Evolutionary conservation across 2,888 invertebrate species (phyloP), one percentile per base, ranked within the genome.

Genomic region (Agriotes lineatus): DNA sequence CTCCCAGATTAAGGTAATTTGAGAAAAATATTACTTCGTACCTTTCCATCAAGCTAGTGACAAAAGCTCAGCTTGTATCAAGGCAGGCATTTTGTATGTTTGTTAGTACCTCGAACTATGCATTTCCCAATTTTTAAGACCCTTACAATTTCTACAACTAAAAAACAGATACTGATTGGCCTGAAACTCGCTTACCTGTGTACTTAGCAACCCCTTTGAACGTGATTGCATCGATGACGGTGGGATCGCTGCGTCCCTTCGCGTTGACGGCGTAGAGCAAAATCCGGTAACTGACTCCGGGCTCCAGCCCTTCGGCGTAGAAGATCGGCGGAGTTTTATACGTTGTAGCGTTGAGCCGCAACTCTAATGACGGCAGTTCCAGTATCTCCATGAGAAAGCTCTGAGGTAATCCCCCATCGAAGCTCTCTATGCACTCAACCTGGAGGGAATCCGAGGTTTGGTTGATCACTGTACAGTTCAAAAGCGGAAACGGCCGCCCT

Each of bases 381-480:
- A 93, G 86, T 59, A 94, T 85, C 82, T 94, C 93, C 89, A 94
- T 90, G 71, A 94, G 88, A 85, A 96, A 96, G 78, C 90, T 91
- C 84, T 96, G 96, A 2, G 95, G 95, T 50, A 96, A 87, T 7
- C 95, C 95, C 48, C 95, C 95, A 79, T 95, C 94, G 84, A 95
- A 95, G 78, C 94, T 93, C 84, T 95, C 95, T 61, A 92, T 88
- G 83, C 96, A 96, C 75, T 95, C 94, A 54, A 96, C 93, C 82
- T 92, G 91, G 67, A 96, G 82, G 0, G 94, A 92, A 81, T 95
- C 94, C 72, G 90, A 88, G 63, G 95, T 96, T 84, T 95, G 94
- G 85, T 96, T 96, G 63, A 91, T 91, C 30, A 96, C 90, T n/a
- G 93, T 90, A 84, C 96, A 96, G 85, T 96, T 96, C 80, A 93